Percentiles rank a stretch among this genome's conserved stretches.
These are phyloP conservation scores for Eristalis arbustorum DNA, from an alignment of 2,888 invertebrate genomes.

Conservation along the genomic window DNA sequence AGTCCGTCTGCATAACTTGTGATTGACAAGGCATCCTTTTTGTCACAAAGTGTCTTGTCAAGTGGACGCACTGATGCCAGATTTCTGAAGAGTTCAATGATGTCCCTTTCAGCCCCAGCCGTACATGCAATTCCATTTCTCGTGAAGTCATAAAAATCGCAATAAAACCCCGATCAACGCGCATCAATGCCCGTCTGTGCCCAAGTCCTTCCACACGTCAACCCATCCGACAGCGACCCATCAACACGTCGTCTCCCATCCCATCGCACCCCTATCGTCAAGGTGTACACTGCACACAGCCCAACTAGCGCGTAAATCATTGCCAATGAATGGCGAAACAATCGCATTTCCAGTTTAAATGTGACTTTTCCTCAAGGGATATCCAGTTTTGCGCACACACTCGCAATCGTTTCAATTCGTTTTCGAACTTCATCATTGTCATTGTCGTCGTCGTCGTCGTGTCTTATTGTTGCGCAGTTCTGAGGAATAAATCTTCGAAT, in stretches of 20 bases:
- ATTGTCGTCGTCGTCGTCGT: not conserved
- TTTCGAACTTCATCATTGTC: conserved; percentile 27
- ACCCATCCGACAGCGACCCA: conserved; percentile 22
- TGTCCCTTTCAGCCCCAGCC: not conserved
- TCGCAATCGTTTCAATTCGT: not conserved
- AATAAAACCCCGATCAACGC: not conserved
- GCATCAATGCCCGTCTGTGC: not conserved
- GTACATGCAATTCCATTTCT: not conserved
- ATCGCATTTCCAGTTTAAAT: conserved; percentile 63
- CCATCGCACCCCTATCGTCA: not conserved
- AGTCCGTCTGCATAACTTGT: no score
- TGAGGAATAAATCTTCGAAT: conserved; percentile 48
- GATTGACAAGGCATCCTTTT: no score
- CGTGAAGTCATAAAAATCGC: not conserved
- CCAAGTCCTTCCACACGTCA: not conserved
- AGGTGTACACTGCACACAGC: not conserved
- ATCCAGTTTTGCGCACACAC: conserved; percentile 29
- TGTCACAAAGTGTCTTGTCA: no score
- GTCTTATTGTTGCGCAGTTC: not conserved
- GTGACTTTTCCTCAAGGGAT: conserved; percentile 52
- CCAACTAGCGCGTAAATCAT: conserved; percentile 47
- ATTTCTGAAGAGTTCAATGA: no score
- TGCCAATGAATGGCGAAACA: conserved; percentile 64
- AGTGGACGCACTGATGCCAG: no score
- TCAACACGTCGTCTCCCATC: conserved; percentile 20